Evolutionary conservation across 2,797 vertebrate species (phyloP), one percentile per base, ranked within the genome.

Genomic region (Gobionotothen gibberifrons): DNA sequence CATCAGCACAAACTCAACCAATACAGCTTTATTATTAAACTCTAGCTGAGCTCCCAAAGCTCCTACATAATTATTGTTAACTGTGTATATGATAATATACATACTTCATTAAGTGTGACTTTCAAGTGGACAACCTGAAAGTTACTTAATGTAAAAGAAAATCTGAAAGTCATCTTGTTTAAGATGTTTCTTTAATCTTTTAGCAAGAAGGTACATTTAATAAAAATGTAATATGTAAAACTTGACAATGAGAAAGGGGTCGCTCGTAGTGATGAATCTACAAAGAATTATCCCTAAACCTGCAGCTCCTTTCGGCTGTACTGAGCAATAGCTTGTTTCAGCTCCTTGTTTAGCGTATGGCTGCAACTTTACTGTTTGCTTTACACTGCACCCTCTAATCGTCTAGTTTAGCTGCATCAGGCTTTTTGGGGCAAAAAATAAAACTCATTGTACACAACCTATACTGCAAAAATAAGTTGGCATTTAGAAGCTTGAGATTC

Each of bases 91-190:
- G 36, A 36, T 36, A 36, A 36, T 36, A 36, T 36, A 52, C 26
- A 58, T 21, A 36, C 3, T 49, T 63, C 5, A 44, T 51, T 76
- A 19, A 46, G 21, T 29, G 26, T 39, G 51, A 13, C 75, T 12
- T 55, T n/a, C 4, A 43, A 54, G 13, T 55, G 32, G 32, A 36
- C 32, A 36, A 11, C 13, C 16, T 53, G 5, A 43, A 44, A 32
- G 17, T 17, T 53, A 4, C 47, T 11, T 43, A 36, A 59, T 39
- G 49, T 36, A 36, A 36, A 36, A 26, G 26, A 36, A 36, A 36
- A 36, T 36, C 7, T 36, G 8, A 26, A 26, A 26, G 26, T 26
- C 26, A 36, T 36, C 32, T 36, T 36, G 32, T 36, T 36, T 36
- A 9, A 36, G 32, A 9, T 6, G 2, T 9, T 36, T 36, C 32